Base-by-base conservation (phyloP, 2,113 vertebrate species). In the Halcyon malimbica region DNA sequence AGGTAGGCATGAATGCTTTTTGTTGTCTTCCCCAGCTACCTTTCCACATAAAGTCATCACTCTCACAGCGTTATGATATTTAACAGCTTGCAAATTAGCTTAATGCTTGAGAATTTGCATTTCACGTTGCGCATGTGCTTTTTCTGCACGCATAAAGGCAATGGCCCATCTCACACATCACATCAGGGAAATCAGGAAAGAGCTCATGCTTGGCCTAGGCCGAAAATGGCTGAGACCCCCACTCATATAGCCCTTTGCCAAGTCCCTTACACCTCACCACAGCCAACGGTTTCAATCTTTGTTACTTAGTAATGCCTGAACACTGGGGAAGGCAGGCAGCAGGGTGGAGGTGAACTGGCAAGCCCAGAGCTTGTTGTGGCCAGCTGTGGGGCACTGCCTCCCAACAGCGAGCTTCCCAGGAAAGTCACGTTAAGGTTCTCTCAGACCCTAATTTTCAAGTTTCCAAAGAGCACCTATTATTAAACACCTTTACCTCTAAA, bases 331-430 rank as follows among this genome's bases (percentile, higher is more conserved):
- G 14, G 53, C 37, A 35, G 18, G 37, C 39, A 46, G 29, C 0
- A 0, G 13, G 29, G 2, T 1, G 0, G 33, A 68, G 20, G 13
- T 18, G 16, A 14, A 10, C 10, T 75, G 35, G 14, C 0, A 1
- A 57, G 31, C 26, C 31, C 51, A 28, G 54, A 64, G 8, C 29
- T 53, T 33, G 11, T 50, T 13, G 2, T 29, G n/a, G 11, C 7
- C 54, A 39, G 13, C 8, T 8, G 31, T 17, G 13, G 5, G 10
- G 6, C 29, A 41, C 5, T 63, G 21, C 5, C 31, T 89, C 8
- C 28, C 29, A 17, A 25, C 24, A 54, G 11, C 0, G 0, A 84
- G 10, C 20, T 60, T 29, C 5, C 1, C 21, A 65, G 12, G 2
- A 50, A 83, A 42, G 64, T 13, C 26, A 33, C 16, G 6, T 19